Evolutionary conservation across 2,888 invertebrate species (phyloP), one percentile per base, ranked within the genome.

Genomic region (Lobophora halterata): DNA sequence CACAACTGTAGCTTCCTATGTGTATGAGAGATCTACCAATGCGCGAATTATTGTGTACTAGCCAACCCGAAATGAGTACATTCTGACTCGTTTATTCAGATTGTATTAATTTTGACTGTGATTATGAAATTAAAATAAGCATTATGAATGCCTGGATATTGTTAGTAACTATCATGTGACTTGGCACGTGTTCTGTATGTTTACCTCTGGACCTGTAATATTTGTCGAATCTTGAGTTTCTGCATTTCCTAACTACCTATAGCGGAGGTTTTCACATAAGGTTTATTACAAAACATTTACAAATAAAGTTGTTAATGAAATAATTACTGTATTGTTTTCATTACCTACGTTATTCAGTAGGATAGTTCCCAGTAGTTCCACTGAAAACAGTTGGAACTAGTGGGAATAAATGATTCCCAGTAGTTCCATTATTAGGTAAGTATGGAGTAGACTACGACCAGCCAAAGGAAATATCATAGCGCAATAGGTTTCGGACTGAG

Each of bases 91-190:
- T 17, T 16, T n/a, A 3, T 36, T 55, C 54, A 56, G 64, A 54
- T 56, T 80, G 74, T 54, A 71, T 74, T 71, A 72, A 74, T 71
- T 81, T 82, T 82, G 78, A 50, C 47, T 36, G 41, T 42, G 38
- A 55, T 58, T 28, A 25, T 40, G 27, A 61, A 65, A 62, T 64
- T 60, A 56, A 74, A 69, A 58, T 55, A 56, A 45, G 79, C 79
- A 80, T 81, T 83, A 65, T 70, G 64, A 81, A 83, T 83, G 80
- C 80, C 66, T 67, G 61, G 58, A 69, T 57, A 61, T 61, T 58
- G 65, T 71, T 62, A 56, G 38, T 38, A 55, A 60, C 35, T 60
- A 60, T 58, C 50, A 52, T 61, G 57, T 67, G 64, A 63, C 53
- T 55, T 60, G 60, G 65, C 56, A 60, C 52, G 56, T 66, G 65